These are phyloP conservation scores for Heteromurus nitidus DNA, from an alignment of 2,888 invertebrate species.

Conservation along the genomic window DNA sequence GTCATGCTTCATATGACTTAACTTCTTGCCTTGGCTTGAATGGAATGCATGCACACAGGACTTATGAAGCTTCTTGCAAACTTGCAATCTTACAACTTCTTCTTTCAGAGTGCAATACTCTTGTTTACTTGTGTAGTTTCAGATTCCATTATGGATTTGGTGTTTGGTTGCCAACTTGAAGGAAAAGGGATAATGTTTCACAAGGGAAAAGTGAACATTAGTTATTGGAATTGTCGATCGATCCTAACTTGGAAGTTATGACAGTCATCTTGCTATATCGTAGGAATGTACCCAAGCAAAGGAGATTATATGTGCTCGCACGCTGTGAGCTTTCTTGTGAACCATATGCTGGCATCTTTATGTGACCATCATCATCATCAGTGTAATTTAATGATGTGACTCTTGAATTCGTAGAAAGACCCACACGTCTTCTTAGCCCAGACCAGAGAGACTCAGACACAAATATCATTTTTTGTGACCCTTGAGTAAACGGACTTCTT, in stretches of 20 bases:
- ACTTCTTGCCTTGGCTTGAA: not conserved
- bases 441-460: not conserved
- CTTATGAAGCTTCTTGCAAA: too few relatives aligned
- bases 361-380: not conserved
- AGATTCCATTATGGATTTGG: constrained; percentile 9
- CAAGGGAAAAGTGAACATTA: constrained; percentile 13
- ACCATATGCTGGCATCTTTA: constrained; percentile 1
- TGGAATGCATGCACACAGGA: not conserved
- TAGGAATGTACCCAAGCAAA: too few relatives aligned
- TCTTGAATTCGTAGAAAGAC: not conserved
- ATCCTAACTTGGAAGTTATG: constrained; percentile 3
- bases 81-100: too few relatives aligned
- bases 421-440: not conserved
- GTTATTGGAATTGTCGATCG: not conserved
- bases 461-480: not conserved
- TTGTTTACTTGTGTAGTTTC: not conserved
- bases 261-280: too few relatives aligned
- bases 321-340: too few relatives aligned
- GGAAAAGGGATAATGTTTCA: constrained; percentile 8
- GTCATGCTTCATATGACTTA: not conserved
- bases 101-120: too few relatives aligned
- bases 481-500: not conserved
- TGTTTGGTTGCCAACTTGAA: not conserved
- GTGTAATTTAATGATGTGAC: constrained; percentile 6
- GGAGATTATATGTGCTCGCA: too few relatives aligned